Percentiles rank a stretch among this genome's conserved stretches.
phyloP scores from a whole-genome alignment of 1,140 invertebrate genomes.

The Pogonus chalceus region DNA sequence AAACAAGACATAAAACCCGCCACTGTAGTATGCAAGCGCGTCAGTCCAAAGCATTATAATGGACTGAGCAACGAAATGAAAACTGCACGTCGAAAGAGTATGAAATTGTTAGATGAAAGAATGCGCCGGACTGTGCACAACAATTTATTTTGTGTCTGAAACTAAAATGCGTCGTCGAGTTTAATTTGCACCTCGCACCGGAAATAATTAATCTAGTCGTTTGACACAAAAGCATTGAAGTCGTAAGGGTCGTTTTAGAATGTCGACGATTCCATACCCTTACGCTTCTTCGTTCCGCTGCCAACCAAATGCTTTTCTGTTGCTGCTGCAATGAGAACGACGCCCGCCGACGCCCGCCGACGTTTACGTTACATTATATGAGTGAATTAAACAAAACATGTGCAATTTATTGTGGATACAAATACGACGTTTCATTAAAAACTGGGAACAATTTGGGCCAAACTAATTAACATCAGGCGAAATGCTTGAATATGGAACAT shows the following conservation, averaged over 20 bases:
- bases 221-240: constrained; percentile 2
- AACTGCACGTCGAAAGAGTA: neutral
- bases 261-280: neutral
- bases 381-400: neutral
- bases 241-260: neutral
- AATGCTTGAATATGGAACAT: too few species aligned
- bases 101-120: constrained; percentile 5
- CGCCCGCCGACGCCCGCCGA: too few species aligned
- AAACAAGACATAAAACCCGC: too few species aligned
- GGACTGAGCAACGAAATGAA: neutral
- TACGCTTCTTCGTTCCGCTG: neutral
- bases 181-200: constrained; percentile 4
- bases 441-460: too few species aligned
- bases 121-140: constrained; percentile 5
- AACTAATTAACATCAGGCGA: too few species aligned
- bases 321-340: too few species aligned
- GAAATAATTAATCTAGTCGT: constrained; percentile 1
- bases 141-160: constrained; percentile 5
- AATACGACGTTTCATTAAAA: neutral
- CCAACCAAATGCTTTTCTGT: too few species aligned
- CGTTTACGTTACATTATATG: neutral
- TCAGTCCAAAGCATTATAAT: too few species aligned
- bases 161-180: constrained; percentile 3
- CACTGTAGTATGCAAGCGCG: too few species aligned
- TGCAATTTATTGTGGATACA: neutral